Conservation (phyloP, 2,888 invertebrate genomes). For the Ophion slaviceki region DNA sequence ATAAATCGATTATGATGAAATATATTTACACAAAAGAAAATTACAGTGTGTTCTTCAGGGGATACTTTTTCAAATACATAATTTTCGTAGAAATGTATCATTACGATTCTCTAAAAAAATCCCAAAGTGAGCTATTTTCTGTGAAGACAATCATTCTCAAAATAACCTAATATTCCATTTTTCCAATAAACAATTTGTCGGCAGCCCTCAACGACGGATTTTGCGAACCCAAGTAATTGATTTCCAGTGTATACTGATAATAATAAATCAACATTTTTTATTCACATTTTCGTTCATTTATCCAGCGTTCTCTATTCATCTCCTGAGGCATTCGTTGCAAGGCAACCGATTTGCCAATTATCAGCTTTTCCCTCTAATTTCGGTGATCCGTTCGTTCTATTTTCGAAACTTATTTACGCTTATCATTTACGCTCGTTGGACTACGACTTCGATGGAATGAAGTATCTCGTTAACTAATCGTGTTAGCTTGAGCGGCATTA, state of each 20-base stretch:
- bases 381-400: background rate
- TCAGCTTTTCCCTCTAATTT: background rate
- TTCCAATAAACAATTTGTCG: background rate
- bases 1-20: too few species aligned
- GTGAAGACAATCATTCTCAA: background rate
- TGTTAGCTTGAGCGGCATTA: slow-evolving; percentile 34
- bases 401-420: background rate
- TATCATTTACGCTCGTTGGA: background rate
- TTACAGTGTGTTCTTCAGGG: too few species aligned
- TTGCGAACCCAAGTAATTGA: background rate
- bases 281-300: background rate
- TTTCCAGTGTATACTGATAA: background rate
- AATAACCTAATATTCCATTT: background rate
- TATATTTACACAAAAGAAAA: too few species aligned
- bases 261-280: background rate
- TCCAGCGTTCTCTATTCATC: background rate
- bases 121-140: too few species aligned
- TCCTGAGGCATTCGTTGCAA: background rate
- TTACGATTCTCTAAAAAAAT: too few species aligned
- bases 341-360: slow-evolving; percentile 5
- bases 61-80: too few species aligned
- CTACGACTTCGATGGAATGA: slow-evolving; percentile 10
- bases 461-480: slow-evolving; percentile 45
- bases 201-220: background rate
- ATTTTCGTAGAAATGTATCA: too few species aligned